Percentiles rank a stretch among this genome's conserved stretches.
phyloP scores from a whole-genome alignment of 1,140 invertebrate genomes.

The Oedothorax gibbosus region DNA sequence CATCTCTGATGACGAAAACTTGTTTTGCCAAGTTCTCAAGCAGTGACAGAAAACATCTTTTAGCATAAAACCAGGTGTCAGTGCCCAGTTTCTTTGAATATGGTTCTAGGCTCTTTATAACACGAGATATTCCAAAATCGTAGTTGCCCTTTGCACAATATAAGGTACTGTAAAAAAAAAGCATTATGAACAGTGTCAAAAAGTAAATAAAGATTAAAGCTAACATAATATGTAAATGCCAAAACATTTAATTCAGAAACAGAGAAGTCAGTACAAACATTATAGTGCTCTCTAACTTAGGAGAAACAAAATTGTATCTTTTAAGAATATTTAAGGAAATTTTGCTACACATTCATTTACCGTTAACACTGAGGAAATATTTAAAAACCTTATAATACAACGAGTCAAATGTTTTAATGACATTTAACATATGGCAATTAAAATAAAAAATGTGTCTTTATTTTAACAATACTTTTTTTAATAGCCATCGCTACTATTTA shows the following conservation, averaged over 20 bases:
- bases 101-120: slow-evolving; percentile 96
- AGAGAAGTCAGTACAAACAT: too few species aligned
- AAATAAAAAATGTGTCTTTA: too few species aligned
- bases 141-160: slow-evolving; percentile 99
- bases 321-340: background rate
- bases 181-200: background rate
- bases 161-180: slow-evolving; percentile 76
- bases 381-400: too few species aligned
- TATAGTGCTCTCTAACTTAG: too few species aligned
- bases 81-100: slow-evolving; percentile 95
- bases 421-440: too few species aligned
- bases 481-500: too few species aligned
- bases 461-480: too few species aligned
- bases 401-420: too few species aligned
- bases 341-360: background rate
- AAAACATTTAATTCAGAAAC: background rate
- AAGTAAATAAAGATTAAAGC: background rate
- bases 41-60: slow-evolving; percentile 92
- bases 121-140: slow-evolving; percentile 97
- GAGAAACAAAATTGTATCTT: background rate
- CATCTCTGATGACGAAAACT: slow-evolving; percentile 88
- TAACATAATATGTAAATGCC: background rate
- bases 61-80: slow-evolving; percentile 98
- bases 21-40: slow-evolving; percentile 94
- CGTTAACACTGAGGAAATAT: background rate